A percentile compares a stretch with the other conserved stretches of the same genome.
phyloP scores from a whole-genome alignment of 2,113 vertebrate genomes.

The Piliocolobus tephrosceles region DNA sequence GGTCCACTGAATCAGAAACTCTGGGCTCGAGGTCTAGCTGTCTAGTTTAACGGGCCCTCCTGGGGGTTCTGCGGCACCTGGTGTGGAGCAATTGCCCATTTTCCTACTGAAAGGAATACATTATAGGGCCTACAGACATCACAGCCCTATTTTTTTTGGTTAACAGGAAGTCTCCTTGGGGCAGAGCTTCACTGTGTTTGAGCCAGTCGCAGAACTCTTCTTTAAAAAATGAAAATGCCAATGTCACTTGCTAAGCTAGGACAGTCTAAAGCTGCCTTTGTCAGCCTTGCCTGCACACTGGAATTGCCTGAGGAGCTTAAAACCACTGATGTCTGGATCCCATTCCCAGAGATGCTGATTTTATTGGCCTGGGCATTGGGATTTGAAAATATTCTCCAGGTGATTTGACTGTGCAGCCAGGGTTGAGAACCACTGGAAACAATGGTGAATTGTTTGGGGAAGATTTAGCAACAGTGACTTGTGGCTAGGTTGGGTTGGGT shows the following conservation, averaged over 20 bases:
- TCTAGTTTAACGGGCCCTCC: neutral
- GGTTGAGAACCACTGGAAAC: neutral
- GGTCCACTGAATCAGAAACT: neutral
- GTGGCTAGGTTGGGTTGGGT: neutral
- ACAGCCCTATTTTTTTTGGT: neutral
- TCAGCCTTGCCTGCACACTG: rapidly evolving
- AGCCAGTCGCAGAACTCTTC: neutral
- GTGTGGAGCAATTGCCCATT: no score
- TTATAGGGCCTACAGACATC: neutral
- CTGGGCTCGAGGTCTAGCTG: rapidly evolving
- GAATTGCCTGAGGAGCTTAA: neutral
- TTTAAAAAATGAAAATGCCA: neutral
- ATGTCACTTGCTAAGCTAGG: rapidly evolving
- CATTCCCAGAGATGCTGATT: neutral
- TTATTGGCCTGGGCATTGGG: neutral
- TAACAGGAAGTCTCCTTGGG: neutral
- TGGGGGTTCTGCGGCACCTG: no score
- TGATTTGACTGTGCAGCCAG: neutral
- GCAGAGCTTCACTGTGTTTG: neutral
- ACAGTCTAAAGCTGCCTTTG: neutral
- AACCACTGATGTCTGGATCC: neutral
- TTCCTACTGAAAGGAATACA: neutral
- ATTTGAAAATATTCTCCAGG: neutral
- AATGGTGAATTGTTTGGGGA: neutral
- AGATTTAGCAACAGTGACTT: neutral